phyloP scores from a whole-genome alignment of 2,888 invertebrate species.

The Melinopterus prodromus region DNA sequence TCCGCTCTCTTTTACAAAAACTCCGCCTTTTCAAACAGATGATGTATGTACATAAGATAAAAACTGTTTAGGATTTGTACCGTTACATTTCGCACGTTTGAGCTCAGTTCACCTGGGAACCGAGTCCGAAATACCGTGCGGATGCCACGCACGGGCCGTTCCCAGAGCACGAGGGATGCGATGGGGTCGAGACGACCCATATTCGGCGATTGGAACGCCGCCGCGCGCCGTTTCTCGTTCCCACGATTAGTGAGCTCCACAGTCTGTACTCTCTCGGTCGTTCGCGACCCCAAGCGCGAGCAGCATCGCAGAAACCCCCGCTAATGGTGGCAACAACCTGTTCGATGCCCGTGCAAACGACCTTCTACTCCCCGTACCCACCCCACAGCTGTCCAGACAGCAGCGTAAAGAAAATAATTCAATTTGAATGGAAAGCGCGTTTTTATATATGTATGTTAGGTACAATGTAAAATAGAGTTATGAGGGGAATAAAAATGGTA shows the following conservation, averaged over 20 bases:
- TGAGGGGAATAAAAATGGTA: too few species aligned
- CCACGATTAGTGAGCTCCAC: conserved; percentile 16
- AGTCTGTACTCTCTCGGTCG: not conserved
- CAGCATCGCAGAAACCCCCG: not conserved
- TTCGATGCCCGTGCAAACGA: not conserved
- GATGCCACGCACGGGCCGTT: not conserved
- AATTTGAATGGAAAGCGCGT: too few species aligned
- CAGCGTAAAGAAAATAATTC: too few species aligned
- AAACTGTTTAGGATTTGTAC: not conserved
- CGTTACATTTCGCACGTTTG: not conserved
- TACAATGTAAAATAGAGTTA: too few species aligned
- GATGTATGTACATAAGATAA: not conserved
- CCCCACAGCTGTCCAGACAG: too few species aligned
- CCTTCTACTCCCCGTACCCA: not conserved
- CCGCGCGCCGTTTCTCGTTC: conserved; percentile 24
- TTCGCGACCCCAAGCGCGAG: not conserved
- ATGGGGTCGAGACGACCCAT: conserved; percentile 39
- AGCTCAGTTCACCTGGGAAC: not conserved
- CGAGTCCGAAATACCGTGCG: not conserved
- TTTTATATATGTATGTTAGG: too few species aligned
- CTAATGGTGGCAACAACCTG: not conserved
- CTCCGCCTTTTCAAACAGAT: not conserved
- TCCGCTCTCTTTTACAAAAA: too few species aligned
- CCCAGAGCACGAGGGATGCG: not conserved
- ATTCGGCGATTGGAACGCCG: conserved; percentile 36